Evolutionary conservation across 2,797 vertebrate genomes (phyloP).

Genomic region (Rhadinocentrus ornatus): DNA sequence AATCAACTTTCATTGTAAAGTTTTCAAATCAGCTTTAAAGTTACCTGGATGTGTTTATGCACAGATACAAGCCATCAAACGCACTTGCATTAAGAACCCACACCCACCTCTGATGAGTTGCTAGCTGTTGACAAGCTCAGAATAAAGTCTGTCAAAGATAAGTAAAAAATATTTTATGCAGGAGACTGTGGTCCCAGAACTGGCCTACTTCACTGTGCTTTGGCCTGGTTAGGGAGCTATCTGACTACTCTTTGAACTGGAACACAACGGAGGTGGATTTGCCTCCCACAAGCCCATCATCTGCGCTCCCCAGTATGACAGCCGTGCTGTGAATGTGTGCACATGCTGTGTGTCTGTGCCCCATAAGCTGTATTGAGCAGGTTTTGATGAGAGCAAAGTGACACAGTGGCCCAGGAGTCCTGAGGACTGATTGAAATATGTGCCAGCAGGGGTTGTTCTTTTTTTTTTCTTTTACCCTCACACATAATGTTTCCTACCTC

Average conservation of each 20-base stretch:
- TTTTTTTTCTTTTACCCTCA: background rate
- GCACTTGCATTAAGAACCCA: background rate
- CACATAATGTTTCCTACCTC: background rate
- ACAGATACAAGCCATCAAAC: background rate
- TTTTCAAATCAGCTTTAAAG: background rate
- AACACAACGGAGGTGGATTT: constrained; percentile 75
- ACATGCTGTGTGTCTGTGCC: constrained; percentile 46
- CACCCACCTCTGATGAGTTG: background rate
- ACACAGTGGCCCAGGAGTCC: constrained; percentile 59
- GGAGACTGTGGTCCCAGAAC: constrained; percentile 36
- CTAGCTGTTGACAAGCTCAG: constrained; percentile 23
- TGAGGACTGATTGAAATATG: constrained; percentile 43
- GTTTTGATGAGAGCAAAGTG: constrained; percentile 61
- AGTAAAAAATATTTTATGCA: constrained; percentile 8
- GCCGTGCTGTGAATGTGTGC: constrained; percentile 36
- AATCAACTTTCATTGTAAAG: background rate
- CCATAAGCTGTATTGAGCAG: constrained; percentile 43
- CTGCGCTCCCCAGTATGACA: constrained; percentile 68
- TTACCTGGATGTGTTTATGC: background rate
- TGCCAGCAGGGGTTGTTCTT: constrained; percentile 4
- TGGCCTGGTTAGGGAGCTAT: constrained; percentile 62
- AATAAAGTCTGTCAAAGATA: constrained; percentile 16
- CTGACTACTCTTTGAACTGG: constrained; percentile 67
- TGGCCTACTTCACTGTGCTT: constrained; percentile 52
- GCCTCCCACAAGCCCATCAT: constrained; percentile 75